Conservation (phyloP, 2,113 vertebrate species). For the Capreolus pygargus region DNA sequence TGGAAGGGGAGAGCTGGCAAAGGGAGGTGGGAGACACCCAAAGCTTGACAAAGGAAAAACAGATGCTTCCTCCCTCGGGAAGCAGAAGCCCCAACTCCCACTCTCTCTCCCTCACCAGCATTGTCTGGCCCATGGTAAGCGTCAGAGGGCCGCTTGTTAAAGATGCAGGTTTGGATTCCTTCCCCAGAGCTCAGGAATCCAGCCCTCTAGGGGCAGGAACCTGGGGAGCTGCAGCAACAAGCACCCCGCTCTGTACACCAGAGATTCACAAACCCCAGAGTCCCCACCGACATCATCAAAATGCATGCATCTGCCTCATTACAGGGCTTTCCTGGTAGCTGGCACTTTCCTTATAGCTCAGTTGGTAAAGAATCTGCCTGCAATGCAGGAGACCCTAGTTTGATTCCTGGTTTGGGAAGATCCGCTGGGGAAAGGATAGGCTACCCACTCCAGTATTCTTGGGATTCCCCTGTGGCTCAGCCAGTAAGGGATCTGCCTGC, state of each 20-base stretch:
- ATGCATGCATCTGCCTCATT: accelerated
- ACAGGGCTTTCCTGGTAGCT: neutral
- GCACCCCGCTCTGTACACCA: neutral
- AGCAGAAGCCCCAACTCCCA: no score
- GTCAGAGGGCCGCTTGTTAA: neutral
- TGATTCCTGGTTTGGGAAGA: neutral
- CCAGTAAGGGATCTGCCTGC: neutral
- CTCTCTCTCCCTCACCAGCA: neutral
- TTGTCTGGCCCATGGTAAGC: neutral
- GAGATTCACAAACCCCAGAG: neutral
- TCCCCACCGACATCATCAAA: neutral
- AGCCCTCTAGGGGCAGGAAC: neutral
- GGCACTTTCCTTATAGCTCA: neutral
- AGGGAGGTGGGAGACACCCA: no score
- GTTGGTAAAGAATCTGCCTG: accelerated
- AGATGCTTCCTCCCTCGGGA: neutral
- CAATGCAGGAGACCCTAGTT: neutral
- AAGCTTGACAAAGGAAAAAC: neutral
- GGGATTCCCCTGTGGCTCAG: neutral
- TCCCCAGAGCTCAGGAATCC: neutral
- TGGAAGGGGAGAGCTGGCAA: neutral
- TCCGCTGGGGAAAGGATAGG: neutral
- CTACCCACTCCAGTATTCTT: neutral
- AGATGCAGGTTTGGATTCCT: neutral
- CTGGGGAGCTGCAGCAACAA: neutral